Evolutionary conservation across 2,113 vertebrate species (phyloP).

Genomic region (Phycodurus eques): DNA sequence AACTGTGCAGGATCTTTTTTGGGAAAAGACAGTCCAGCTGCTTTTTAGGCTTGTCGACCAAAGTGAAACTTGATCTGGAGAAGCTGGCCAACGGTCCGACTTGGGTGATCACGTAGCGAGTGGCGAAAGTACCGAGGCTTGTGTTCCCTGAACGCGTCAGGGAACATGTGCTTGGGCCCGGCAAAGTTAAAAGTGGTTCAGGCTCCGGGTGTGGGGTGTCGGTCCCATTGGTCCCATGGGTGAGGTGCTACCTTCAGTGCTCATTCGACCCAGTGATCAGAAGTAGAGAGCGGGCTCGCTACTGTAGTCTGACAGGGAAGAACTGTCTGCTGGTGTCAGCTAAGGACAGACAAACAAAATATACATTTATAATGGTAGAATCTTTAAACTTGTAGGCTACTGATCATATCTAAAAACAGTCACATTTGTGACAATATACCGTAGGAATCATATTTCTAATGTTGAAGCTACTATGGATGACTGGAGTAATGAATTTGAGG

Average conservation of each 20-base stretch:
- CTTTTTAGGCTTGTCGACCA: constrained; percentile 25
- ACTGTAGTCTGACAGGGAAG: constrained; percentile 87
- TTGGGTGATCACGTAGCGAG: constrained; percentile 18
- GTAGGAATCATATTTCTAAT: no score
- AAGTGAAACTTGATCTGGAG: constrained; percentile 1
- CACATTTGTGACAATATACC: no score
- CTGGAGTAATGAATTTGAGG: no score
- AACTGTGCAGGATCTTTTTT: constrained; percentile 25
- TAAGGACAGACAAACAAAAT: constrained; percentile 44
- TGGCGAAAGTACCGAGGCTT: constrained; percentile 30
- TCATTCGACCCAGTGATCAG: constrained; percentile 64
- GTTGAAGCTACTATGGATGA: no score
- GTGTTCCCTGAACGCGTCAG: neutral
- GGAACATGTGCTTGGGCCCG: constrained; percentile 1
- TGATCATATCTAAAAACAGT: no score
- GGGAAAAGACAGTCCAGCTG: constrained; percentile 61
- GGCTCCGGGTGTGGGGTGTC: constrained; percentile 10
- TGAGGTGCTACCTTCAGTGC: constrained; percentile 50
- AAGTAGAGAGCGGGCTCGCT: constrained; percentile 96
- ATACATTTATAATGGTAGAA: no score
- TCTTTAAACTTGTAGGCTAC: no score
- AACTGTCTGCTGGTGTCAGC: constrained; percentile 89
- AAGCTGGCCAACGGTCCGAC: neutral
- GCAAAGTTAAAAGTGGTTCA: constrained; percentile 19
- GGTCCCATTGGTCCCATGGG: constrained; percentile 23